A percentile compares a stretch with the other conserved stretches of the same genome.
Evolutionary conservation across 2,888 invertebrate species (phyloP).

Genomic region (Lingula anatina): DNA sequence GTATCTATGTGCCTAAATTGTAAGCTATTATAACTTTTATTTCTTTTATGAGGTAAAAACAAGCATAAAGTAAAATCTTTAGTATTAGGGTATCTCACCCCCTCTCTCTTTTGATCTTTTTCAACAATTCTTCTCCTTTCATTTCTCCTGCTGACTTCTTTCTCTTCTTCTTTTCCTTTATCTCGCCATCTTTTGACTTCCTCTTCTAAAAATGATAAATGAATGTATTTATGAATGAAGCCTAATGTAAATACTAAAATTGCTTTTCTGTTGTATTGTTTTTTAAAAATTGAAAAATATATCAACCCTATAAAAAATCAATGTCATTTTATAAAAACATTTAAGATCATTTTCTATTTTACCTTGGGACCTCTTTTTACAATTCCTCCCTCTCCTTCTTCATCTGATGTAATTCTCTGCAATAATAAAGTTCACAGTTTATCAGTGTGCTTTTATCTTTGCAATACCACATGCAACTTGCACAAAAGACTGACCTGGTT

Average conservation of each 20-base stretch:
- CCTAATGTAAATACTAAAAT: background rate
- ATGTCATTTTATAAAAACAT: background rate
- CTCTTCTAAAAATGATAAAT: conserved; percentile 21
- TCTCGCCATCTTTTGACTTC: conserved; percentile 27
- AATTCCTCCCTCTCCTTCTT: conserved; percentile 24
- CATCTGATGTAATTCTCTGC: conserved; percentile 31
- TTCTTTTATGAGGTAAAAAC: conserved; percentile 18
- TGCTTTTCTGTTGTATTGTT: background rate
- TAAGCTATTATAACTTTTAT: too few species aligned
- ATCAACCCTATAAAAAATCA: too few species aligned
- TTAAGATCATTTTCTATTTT: background rate
- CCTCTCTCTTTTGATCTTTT: background rate
- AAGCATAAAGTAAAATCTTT: background rate
- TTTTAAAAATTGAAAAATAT: too few species aligned
- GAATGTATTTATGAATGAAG: too few species aligned
- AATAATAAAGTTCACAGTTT: conserved; percentile 6
- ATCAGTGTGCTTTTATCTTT: background rate
- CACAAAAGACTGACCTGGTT: background rate
- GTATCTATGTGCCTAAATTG: too few species aligned
- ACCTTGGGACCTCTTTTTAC: conserved; percentile 16
- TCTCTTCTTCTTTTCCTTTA: conserved; percentile 24
- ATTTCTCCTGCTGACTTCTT: conserved; percentile 10
- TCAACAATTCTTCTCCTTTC: conserved; percentile 11
- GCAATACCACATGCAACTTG: background rate
- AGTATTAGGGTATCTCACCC: background rate